Conservation (phyloP, 2,797 vertebrate genomes). For the Vultur gryphus region DNA sequence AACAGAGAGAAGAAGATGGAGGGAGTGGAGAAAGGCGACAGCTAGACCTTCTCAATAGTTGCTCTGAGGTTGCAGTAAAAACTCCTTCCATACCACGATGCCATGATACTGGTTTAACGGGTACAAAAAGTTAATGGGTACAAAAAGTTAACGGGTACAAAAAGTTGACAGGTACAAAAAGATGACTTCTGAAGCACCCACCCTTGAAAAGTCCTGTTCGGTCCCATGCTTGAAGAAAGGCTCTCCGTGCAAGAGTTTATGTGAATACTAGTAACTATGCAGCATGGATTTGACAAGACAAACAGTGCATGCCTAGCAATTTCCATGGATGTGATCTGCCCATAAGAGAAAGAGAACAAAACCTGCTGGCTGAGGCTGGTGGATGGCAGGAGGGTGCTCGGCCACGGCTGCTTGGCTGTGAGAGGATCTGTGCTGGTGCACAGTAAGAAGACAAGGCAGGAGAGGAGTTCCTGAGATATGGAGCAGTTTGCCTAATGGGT, state of each 20-base stretch:
- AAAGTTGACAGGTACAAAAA: not conserved
- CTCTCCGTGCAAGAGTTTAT: not conserved
- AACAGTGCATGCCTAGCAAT: not conserved
- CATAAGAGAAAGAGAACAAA: not conserved
- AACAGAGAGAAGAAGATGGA: not conserved
- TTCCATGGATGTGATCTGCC: not conserved
- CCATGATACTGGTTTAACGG: not conserved
- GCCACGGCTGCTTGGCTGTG: accelerated
- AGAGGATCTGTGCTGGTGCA: not conserved
- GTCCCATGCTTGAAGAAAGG: not conserved
- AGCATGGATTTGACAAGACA: not conserved
- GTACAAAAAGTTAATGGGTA: not conserved
- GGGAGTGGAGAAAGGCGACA: not conserved
- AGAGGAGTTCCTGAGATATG: not conserved
- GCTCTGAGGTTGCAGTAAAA: not conserved
- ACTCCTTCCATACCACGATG: not conserved
- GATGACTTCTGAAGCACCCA: not conserved
- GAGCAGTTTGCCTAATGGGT: not conserved
- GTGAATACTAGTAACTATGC: not conserved
- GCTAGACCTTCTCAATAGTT: not conserved
- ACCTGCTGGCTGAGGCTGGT: not conserved
- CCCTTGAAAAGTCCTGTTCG: not conserved
- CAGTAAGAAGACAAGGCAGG: not conserved
- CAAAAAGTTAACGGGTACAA: not conserved
- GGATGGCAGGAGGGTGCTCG: not conserved